Base-by-base conservation (phyloP, 1,140 invertebrate species). In the Carposina sasakii region DNA sequence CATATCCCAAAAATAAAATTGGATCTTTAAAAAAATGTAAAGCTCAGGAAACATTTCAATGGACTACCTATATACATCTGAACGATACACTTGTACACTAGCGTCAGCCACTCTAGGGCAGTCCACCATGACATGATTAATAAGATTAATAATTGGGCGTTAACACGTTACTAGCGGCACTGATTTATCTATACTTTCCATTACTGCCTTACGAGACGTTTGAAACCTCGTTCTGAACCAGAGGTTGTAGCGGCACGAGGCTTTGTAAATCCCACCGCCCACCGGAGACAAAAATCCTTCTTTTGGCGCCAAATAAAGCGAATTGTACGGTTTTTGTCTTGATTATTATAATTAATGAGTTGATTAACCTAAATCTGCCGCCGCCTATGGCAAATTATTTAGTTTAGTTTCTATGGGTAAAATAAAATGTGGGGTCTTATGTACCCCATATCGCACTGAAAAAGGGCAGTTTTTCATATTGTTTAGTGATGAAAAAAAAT, bases 211-310 rank as follows among this genome's bases (percentile, higher is more conserved):
- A 49, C 41, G 47, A 21, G 52, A 17, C 12, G 42, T 51, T 53
- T 48, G 15, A 44, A 50, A 46, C 46, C 49, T 57, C 15, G 48
- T 60, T 13, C 48, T 20, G 39, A 17, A 60, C 48, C 52, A n/a
- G 46, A 54, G 8, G 44, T 61, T 54, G 48, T 51, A 30, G 51
- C 51, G 54, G 44, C 54, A 57, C 54, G 54, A 53, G 54, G 54
- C 51, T 0, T 60, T 51, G 39, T 52, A 48, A 48, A 48, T 34
- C 50, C 54, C 48, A 56, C 58, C 54, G 47, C 51, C 54, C 48
- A 20, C 1, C 49, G 42, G 42, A 53, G 47, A 57, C 42, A n/a
- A n/a, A n/a, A n/a, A n/a, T n/a, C n/a, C n/a, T n/a, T n/a, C n/a
- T n/a, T 26, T 41, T 41, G 39, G 41, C 41, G 41, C 41, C 41